Evolutionary conservation across 2,888 invertebrate species (phyloP), one percentile per base, ranked within the genome.

Genomic region (Caenorhabditis uteleia): DNA sequence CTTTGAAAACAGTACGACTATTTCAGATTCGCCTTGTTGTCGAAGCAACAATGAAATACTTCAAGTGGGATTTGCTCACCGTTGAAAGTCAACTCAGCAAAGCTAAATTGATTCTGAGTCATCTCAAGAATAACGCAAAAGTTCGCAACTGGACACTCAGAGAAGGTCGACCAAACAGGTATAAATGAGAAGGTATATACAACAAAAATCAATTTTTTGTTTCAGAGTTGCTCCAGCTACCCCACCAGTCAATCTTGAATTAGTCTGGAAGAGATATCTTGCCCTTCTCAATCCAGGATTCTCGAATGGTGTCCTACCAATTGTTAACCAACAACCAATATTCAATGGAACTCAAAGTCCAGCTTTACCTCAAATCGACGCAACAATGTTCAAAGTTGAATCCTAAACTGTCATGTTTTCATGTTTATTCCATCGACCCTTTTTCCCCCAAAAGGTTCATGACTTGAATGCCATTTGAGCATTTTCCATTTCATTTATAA

Each of bases 41-140:
- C 20, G 78, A 79, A 44, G 76, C 79, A 18, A 82, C 80, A 33
- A 76, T 79, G 77, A 53, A 68, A 25, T 77, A 82, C 55, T 82
- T 82, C 76, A 79, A 81, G 43, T 82, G 82, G 81, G 78, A 80
- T 48, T 36, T 58, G 25, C 62, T 82, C 31, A 58, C 79, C 1
- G 74, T 75, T 46, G 82, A 82, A 45, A 62, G 64, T 42, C 80
- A 79, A 45, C 69, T 82, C 59, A 70, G 74, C 48, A 82, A 81
- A 54, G 79, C 78, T 10, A 73, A 73, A 29, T 61, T 73, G 18
- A 68, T 73, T 39, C 48, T 73, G 43, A 70, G 74, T 42, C 82
- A 82, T 64, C 67, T 82, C 50, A 82, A 82, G 58, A 82, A 82
- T 69, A 82, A 82, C 48, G 80, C 82, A 18, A 82, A 82, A 56